phyloP scores from a whole-genome alignment of 2,797 vertebrate species.

The Melanogrammus aeglefinus region DNA sequence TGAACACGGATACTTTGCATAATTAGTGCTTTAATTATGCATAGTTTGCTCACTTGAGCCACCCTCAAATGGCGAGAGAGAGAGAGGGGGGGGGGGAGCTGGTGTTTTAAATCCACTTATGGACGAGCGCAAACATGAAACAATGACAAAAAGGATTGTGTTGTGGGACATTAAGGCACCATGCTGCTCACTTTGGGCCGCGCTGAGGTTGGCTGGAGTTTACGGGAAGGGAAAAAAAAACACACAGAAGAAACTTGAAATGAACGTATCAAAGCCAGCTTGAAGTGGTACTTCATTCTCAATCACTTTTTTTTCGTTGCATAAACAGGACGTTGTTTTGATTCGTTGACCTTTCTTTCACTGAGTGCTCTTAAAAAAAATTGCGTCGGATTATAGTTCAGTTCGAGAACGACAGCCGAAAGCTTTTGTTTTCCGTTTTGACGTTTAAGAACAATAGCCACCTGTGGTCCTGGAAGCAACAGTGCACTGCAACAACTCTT shows the following conservation, averaged over 20 bases:
- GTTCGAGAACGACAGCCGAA: background rate
- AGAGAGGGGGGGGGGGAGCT: background rate
- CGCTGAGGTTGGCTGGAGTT: conserved; percentile 3
- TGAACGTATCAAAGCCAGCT: background rate
- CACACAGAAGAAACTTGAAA: background rate
- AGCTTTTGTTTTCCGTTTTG: background rate
- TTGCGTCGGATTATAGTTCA: background rate
- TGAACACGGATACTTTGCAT: conserved; percentile 45
- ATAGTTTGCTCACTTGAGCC: conserved; percentile 42
- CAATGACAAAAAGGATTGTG: conserved; percentile 40
- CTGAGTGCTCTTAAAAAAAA: background rate
- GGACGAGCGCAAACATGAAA: conserved; percentile 40
- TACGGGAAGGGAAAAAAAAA: conserved; percentile 3
- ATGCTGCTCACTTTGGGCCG: conserved; percentile 17
- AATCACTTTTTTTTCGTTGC: background rate
- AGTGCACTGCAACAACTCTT: background rate
- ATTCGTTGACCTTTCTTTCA: background rate
- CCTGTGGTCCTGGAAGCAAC: background rate
- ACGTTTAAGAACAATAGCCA: background rate
- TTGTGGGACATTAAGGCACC: conserved; percentile 14
- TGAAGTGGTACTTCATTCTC: background rate
- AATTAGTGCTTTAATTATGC: conserved; percentile 53
- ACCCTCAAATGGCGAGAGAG: conserved; percentile 32
- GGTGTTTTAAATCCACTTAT: conserved; percentile 41
- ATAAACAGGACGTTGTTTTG: background rate